Evolutionary conservation across 2,113 vertebrate genomes (phyloP).

Genomic region (Campylomormyrus tamandua): DNA sequence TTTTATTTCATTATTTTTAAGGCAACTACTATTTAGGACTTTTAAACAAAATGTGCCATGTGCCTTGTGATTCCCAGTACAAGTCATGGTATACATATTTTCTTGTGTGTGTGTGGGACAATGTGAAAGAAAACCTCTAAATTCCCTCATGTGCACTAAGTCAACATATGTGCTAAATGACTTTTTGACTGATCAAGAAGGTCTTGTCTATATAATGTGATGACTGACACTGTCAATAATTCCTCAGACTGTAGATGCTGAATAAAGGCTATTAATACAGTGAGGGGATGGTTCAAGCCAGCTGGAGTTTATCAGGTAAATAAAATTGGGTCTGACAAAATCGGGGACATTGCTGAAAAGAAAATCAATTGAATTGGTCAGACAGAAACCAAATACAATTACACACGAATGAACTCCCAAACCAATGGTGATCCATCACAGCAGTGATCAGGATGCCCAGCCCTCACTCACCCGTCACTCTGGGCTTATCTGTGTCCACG

Average conservation of each 20-base stretch:
- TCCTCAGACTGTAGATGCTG: neutral
- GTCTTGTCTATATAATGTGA: neutral
- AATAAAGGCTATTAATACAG: neutral
- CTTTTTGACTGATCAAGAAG: neutral
- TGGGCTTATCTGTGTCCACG: slow-evolving; percentile 78
- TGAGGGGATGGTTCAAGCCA: neutral
- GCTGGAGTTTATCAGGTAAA: neutral
- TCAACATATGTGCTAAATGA: neutral
- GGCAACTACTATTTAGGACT: neutral
- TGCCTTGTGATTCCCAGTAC: neutral
- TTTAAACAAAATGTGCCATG: neutral
- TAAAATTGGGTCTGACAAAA: neutral
- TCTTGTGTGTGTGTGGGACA: neutral
- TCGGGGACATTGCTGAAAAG: neutral
- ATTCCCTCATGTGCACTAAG: neutral
- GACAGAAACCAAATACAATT: neutral
- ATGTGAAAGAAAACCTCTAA: neutral
- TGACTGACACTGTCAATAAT: neutral
- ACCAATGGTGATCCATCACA: neutral
- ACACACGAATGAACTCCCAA: neutral
- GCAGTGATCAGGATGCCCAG: neutral
- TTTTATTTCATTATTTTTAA: neutral
- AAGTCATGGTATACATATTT: neutral
- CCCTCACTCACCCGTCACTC: slow-evolving; percentile 66
- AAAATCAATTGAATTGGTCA: neutral